These are phyloP conservation scores for Pangasianodon gigas DNA, from an alignment of 2,113 vertebrate genomes.

Conservation along the genomic window DNA sequence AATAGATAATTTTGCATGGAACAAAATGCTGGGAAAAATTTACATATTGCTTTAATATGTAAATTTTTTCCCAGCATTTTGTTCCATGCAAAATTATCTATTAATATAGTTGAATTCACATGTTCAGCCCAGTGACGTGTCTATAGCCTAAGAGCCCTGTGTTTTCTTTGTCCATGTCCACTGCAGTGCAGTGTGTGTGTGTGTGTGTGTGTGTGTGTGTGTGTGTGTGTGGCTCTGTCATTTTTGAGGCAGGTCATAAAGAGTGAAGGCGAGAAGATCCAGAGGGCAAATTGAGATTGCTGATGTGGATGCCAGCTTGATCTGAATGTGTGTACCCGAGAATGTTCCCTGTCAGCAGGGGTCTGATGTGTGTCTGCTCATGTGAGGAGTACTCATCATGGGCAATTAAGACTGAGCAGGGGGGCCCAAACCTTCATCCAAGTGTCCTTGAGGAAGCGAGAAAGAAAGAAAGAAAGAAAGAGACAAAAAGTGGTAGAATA, in stretches of 20 bases:
- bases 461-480: constrained; percentile 41
- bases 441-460: constrained; percentile 55
- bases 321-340: constrained; percentile 40
- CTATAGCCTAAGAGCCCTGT: neutral
- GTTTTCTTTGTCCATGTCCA: neutral
- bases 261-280: constrained; percentile 45
- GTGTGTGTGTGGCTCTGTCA: constrained; percentile 15
- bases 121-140: neutral
- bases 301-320: constrained; percentile 17
- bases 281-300: constrained; percentile 38
- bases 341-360: constrained; percentile 63
- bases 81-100: constrained; percentile 20
- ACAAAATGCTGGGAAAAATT: constrained; percentile 23
- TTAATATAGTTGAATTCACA: constrained; percentile 24
- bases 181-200: neutral
- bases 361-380: constrained; percentile 76
- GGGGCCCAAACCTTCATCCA: constrained; percentile 59
- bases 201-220: neutral
- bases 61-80: constrained; percentile 23
- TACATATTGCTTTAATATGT: constrained; percentile 32
- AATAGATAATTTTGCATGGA: constrained; percentile 26
- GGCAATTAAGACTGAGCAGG: constrained; percentile 75
- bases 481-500: neutral
- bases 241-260: constrained; percentile 39
- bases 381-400: constrained; percentile 78